These are phyloP conservation scores for Ibidorhyncha struthersii DNA, from an alignment of 2,113 vertebrate species.

Conservation along the genomic window DNA sequence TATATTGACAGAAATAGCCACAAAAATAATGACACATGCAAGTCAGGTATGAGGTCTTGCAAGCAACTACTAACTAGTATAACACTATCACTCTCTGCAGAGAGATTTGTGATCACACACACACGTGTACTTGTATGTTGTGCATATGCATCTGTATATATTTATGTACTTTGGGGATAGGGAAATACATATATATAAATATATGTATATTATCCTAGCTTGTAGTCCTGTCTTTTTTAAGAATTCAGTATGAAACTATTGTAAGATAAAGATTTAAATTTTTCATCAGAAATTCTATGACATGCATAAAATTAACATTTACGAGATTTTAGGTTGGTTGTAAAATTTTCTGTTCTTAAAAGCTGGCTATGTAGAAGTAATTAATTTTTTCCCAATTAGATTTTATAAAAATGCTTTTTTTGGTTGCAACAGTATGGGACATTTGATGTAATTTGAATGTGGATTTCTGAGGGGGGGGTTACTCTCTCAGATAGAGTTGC, in stretches of 20 bases:
- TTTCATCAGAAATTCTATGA: constrained; percentile 36
- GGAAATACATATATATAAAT: not conserved
- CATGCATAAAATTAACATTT: not conserved
- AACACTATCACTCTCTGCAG: not conserved
- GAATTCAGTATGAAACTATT: not conserved
- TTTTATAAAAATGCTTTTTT: constrained; percentile 30
- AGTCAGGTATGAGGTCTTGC: not conserved
- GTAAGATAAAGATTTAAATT: not conserved
- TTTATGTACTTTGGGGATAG: not conserved
- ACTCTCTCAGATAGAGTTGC: constrained; percentile 24
- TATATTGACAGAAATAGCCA: not conserved
- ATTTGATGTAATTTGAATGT: constrained; percentile 35
- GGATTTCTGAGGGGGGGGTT: not conserved
- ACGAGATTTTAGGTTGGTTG: not conserved
- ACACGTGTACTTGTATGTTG: fast-evolving
- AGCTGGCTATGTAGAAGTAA: not conserved
- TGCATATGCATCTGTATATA: not conserved
- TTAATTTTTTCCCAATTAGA: constrained; percentile 40
- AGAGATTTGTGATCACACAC: fast-evolving
- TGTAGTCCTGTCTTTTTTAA: not conserved
- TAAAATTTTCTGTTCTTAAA: constrained; percentile 26
- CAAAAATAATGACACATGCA: not conserved
- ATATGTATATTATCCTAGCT: not conserved
- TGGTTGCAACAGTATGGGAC: not conserved
- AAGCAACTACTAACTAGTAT: not conserved